Conservation (phyloP, 2,888 invertebrate species). For the Anthrax anthrax region DNA sequence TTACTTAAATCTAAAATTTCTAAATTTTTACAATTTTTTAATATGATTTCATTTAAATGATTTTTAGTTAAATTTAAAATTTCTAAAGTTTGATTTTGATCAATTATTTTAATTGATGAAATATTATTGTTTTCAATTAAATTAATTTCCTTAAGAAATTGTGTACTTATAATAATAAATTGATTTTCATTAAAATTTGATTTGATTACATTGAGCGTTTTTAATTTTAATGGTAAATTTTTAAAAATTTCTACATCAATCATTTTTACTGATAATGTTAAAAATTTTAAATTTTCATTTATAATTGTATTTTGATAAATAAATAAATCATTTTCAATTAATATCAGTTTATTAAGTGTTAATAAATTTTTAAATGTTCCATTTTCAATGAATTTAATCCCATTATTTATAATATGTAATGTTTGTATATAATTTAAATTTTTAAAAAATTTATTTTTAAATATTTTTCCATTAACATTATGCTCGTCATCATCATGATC, state of each 20-base stretch:
- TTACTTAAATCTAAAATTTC: constrained; percentile 22
- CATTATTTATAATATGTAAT: constrained; percentile 1
- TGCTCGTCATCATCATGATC: not conserved
- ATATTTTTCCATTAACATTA: not conserved
- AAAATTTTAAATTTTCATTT: not conserved
- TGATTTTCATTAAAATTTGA: constrained; percentile 1
- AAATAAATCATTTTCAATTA: constrained; percentile 2
- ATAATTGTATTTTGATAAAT: not conserved
- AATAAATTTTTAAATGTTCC: constrained; percentile 1
- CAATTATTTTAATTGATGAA: not conserved
- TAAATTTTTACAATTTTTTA: constrained; percentile 13
- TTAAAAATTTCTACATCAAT: not conserved
- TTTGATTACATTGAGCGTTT: constrained; percentile 1
- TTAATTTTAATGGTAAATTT: constrained; percentile 1
- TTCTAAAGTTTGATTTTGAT: not conserved
- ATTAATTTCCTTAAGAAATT: constrained; percentile 1
- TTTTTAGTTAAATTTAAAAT: constrained; percentile 25
- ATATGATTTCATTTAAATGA: constrained; percentile 15
- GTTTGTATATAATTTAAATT: not conserved
- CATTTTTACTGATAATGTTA: not conserved
- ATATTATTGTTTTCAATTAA: not conserved
- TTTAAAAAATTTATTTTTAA: constrained; percentile 4
- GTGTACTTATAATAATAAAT: not conserved
- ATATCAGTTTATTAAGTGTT: not conserved
- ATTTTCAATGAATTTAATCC: constrained; percentile 1